A percentile compares a stretch with the other conserved stretches of the same genome.
phyloP scores from a whole-genome alignment of 2,797 vertebrate species.

The Tenualosa ilisha region DNA sequence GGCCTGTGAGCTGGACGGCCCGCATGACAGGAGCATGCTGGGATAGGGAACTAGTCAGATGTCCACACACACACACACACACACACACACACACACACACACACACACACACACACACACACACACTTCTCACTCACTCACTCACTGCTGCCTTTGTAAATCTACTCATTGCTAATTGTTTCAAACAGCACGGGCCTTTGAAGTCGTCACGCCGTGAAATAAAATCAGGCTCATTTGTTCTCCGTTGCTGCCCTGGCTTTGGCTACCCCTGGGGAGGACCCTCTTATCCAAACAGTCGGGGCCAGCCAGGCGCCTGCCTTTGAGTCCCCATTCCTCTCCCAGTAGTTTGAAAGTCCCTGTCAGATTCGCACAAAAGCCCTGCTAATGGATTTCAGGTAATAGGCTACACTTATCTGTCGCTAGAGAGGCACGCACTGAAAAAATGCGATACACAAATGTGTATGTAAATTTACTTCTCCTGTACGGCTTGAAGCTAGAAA shows the following conservation, averaged over 20 bases:
- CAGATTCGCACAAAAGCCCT: neutral
- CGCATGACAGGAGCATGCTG: conserved; percentile 10
- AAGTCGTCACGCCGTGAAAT: conserved; percentile 60
- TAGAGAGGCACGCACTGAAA: neutral
- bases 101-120: neutral
- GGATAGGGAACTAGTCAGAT: neutral
- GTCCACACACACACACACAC: conserved; percentile 3
- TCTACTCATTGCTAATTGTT: conserved; percentile 56
- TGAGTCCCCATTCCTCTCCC: neutral
- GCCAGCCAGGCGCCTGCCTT: neutral
- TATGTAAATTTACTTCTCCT: neutral
- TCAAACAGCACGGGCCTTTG: conserved; percentile 56
- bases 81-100: conserved; percentile 13
- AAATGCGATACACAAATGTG: neutral
- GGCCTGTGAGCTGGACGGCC: neutral
- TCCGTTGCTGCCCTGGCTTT: conserved; percentile 50
- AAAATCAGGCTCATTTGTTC: conserved; percentile 59
- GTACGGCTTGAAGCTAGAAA: neutral
- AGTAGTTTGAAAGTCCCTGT: neutral
- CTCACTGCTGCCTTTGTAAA: conserved; percentile 39
- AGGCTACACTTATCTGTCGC: neutral
- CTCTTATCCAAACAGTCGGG: neutral
- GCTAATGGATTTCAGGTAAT: conserved; percentile 1
- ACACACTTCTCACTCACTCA: conserved; percentile 28
- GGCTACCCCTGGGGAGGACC: conserved; percentile 4